phyloP scores from a whole-genome alignment of 2,888 invertebrate genomes.

The Drosophila macrospina region DNA sequence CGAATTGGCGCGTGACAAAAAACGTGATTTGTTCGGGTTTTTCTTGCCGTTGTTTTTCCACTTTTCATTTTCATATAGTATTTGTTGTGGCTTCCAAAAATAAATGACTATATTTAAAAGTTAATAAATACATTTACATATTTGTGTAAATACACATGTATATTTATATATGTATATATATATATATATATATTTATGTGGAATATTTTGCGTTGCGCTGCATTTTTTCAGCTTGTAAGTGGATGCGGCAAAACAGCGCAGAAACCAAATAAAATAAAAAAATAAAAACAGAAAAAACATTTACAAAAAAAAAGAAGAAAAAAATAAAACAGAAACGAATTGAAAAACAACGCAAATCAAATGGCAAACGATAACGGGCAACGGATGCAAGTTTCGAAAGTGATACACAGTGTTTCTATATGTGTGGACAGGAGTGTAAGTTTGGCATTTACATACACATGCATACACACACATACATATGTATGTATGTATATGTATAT shows the following conservation, averaged over 20 bases:
- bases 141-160: neutral
- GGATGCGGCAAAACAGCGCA: constrained; percentile 53
- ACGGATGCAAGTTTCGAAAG: constrained; percentile 51
- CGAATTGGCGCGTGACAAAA: constrained; percentile 59
- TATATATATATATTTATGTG: constrained; percentile 20
- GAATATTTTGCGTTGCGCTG: constrained; percentile 62
- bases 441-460: constrained; percentile 4
- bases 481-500: too few relatives aligned
- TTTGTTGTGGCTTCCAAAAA: constrained; percentile 45
- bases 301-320: constrained; percentile 1
- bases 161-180: neutral
- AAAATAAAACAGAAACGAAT: constrained; percentile 18
- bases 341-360: constrained; percentile 60
- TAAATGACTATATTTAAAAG: constrained; percentile 57
- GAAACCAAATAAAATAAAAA: constrained; percentile 7
- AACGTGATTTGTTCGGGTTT: constrained; percentile 47
- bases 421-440: constrained; percentile 12
- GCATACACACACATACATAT: neutral
- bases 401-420: constrained; percentile 29
- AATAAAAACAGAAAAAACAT: neutral
- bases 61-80: neutral
- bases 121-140: constrained; percentile 30
- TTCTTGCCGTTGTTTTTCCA: constrained; percentile 15
- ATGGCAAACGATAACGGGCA: constrained; percentile 55
- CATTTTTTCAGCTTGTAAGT: constrained; percentile 64